Evolutionary conservation across 1,140 invertebrate genomes (phyloP).

Genomic region (Potamilus streckersoni): DNA sequence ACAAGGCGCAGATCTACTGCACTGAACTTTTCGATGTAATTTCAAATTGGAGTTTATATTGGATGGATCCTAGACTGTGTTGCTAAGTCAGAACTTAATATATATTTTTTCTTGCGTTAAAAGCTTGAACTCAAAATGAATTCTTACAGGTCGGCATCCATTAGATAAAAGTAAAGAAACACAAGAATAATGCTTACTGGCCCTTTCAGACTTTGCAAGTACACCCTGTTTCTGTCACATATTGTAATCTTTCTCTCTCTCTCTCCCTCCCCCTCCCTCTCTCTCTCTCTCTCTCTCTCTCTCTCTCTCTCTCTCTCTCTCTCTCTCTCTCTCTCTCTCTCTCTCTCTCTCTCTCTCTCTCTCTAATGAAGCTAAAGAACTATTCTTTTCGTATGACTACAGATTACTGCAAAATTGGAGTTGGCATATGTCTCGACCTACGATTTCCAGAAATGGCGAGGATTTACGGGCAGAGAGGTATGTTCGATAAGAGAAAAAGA

Average conservation of each 20-base stretch:
- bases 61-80: no score
- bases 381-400: background rate
- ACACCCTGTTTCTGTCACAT: background rate
- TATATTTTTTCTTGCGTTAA: no score
- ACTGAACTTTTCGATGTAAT: no score
- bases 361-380: background rate
- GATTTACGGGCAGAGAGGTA: conserved; percentile 22
- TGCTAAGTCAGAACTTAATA: no score
- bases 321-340: background rate
- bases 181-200: background rate
- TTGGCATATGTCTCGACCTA: conserved; percentile 28
- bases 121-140: no score
- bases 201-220: background rate
- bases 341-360: background rate
- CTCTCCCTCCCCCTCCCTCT: background rate
- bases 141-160: no score
- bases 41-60: no score
- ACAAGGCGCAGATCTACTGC: no score
- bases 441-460: conserved; percentile 27
- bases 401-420: conserved; percentile 21
- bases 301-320: background rate
- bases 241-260: background rate
- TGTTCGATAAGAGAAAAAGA: no score
- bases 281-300: background rate
- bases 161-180: background rate